Evolutionary conservation across 2,797 vertebrate species (phyloP), one percentile per base, ranked within the genome.

Genomic region (Bufotes viridis): DNA sequence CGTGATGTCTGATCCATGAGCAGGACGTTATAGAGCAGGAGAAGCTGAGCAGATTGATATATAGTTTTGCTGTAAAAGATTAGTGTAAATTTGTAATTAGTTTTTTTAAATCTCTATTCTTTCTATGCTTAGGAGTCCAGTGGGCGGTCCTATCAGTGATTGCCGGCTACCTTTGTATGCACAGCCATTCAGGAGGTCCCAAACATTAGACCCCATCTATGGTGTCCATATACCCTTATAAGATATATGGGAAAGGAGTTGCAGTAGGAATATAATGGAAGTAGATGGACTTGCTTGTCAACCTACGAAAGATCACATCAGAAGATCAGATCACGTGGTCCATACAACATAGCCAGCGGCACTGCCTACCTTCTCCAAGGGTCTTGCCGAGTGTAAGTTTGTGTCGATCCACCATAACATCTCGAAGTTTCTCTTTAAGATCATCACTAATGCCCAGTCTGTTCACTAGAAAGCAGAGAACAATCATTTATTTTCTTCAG

Each of bases 331-430:
- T 65, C 63, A 65, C 6, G 42, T 42, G 42, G 42, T 42, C 42
- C 42, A 42, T 42, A 42, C 42, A 42, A 42, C 42, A 42, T 42
- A 75, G 1, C 29, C 14, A 26, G 9, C 29, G 34, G 3, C 5
- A 55, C 17, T 3, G 80, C 87, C 83, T 90, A 97, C 97, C 97
- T 94, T 98, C 97, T 72, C 97, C 97, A 49, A 98, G 94, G 0
- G 97, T 98, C 93, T 98, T 98, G 84, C 97, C 97, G 91, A 98
- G 93, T 0, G 97, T 97, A 57, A 98, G 95, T 79, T 96, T 97
- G 80, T 98, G 97, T 88, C 96, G 93, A 92, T 98, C 97, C 89
- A 98, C 96, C 97, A 98, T 97, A 82, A 98, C 97, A 0, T 98
- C 97, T 63, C 97, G 96, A 6, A 98, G 94, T 85, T 98, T 98